Evolutionary conservation across 2,113 vertebrate species (phyloP).

Genomic region (Caretta caretta): DNA sequence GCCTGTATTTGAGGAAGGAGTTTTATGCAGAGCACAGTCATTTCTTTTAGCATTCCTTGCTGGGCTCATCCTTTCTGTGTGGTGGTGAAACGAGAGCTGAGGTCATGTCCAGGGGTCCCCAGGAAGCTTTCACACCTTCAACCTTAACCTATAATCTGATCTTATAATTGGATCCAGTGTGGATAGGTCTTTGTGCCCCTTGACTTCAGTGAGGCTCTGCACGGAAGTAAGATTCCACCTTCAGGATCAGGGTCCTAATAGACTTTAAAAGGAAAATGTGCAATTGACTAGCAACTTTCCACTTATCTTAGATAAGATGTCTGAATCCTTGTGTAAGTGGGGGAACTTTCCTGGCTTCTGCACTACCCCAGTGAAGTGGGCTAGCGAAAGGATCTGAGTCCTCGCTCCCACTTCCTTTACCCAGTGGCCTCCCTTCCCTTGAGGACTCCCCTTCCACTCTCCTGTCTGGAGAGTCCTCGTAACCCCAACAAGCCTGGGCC

Average conservation of each 20-base stretch:
- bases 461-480: too few species aligned
- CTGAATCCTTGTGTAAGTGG: background rate
- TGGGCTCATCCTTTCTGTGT: background rate
- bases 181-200: background rate
- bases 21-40: background rate
- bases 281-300: background rate
- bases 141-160: background rate
- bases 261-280: background rate
- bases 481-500: too few species aligned
- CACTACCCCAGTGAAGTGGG: too few species aligned
- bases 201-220: fast-evolving
- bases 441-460: too few species aligned
- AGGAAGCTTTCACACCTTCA: background rate
- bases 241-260: background rate
- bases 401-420: too few species aligned
- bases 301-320: background rate
- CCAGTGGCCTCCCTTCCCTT: too few species aligned
- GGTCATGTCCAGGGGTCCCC: background rate
- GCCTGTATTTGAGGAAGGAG: background rate
- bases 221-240: background rate
- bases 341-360: too few species aligned
- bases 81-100: background rate
- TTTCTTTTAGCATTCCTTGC: background rate
- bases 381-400: too few species aligned
- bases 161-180: background rate